Evolutionary conservation across 2,797 vertebrate genomes (phyloP).

Genomic region (Phylloscopus collybita): DNA sequence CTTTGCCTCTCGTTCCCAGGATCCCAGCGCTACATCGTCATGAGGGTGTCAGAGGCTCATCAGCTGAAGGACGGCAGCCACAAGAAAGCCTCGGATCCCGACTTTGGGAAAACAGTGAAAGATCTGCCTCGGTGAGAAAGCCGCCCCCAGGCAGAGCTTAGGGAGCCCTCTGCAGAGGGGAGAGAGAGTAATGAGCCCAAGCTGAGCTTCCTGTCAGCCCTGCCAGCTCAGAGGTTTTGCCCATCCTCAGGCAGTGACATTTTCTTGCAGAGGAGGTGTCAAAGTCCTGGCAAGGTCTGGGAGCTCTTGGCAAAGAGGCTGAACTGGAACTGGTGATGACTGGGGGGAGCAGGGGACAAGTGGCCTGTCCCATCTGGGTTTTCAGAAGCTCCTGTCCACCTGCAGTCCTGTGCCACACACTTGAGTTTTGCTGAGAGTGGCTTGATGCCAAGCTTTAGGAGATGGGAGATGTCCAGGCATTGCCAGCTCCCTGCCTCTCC

Average conservation of each 20-base stretch:
- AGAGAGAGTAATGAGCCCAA: not conserved
- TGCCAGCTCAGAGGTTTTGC: not conserved
- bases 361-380: not conserved
- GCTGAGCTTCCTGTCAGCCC: not conserved
- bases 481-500: not conserved
- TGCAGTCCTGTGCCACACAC: fast-evolving
- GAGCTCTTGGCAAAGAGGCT: not conserved
- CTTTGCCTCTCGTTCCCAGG: constrained; percentile 68
- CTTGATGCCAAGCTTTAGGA: not conserved
- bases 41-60: constrained; percentile 88
- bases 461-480: not conserved
- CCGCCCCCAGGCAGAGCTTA: fast-evolving
- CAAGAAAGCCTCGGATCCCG: constrained; percentile 77
- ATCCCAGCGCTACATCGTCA: constrained; percentile 84
- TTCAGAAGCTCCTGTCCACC: not conserved
- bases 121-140: constrained; percentile 89
- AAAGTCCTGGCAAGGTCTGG: fast-evolving
- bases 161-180: not conserved
- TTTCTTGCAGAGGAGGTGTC: not conserved
- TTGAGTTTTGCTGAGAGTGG: not conserved
- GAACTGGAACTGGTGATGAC: fast-evolving
- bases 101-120: constrained; percentile 90
- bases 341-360: not conserved
- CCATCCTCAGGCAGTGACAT: fast-evolving
- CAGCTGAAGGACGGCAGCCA: constrained; percentile 86